These are phyloP conservation scores for Nymphalis c-album DNA, from an alignment of 2,888 invertebrate species.

Conservation along the genomic window DNA sequence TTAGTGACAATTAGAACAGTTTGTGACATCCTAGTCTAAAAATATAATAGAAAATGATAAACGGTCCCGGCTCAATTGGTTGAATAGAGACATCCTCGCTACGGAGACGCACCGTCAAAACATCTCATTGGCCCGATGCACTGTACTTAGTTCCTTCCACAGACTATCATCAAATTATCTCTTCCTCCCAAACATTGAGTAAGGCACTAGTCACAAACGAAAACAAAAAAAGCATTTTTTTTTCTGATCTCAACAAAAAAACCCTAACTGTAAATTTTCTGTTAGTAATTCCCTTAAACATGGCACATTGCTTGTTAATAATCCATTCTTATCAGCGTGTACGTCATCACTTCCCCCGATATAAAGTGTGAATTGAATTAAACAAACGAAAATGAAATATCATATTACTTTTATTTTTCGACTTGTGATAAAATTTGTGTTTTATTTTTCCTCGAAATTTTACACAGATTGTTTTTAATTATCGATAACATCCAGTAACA, in stretches of 20 bases:
- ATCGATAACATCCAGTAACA: conserved; percentile 22
- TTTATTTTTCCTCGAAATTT: conserved; percentile 20
- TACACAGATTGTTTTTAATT: conserved; percentile 23
- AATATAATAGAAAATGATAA: conserved; percentile 33
- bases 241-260: background rate
- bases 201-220: conserved; percentile 31
- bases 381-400: conserved; percentile 29
- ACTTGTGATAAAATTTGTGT: conserved; percentile 23
- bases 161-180: conserved; percentile 66
- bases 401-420: conserved; percentile 17
- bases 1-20: background rate
- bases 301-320: conserved; percentile 16
- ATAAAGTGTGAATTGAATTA: conserved; percentile 23
- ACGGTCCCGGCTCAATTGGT: conserved; percentile 51
- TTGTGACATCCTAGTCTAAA: conserved; percentile 20
- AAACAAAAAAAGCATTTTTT: background rate
- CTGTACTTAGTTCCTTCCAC: conserved; percentile 67
- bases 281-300: conserved; percentile 9
- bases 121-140: conserved; percentile 59
- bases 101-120: conserved; percentile 65
- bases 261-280: background rate
- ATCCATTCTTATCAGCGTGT: conserved; percentile 27
- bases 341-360: conserved; percentile 34
- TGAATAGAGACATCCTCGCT: conserved; percentile 69
- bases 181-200: conserved; percentile 63